A percentile compares a stretch with the other conserved stretches of the same genome.
phyloP scores from a whole-genome alignment of 2,113 vertebrate genomes.

The Vimba vimba region DNA sequence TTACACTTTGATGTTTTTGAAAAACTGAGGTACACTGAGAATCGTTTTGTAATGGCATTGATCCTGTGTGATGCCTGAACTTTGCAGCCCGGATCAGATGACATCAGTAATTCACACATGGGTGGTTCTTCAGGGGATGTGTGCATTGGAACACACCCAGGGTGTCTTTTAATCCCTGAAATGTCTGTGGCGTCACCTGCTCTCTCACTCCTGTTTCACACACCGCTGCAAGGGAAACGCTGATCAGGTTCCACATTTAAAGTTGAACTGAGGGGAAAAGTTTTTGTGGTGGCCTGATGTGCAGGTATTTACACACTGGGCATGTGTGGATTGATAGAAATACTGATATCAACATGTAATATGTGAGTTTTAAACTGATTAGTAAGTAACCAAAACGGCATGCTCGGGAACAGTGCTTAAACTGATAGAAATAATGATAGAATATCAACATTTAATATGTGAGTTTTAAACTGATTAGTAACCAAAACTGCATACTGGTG shows the following conservation, averaged over 20 bases:
- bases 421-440: no score
- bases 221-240: slow-evolving; percentile 64
- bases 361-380: neutral
- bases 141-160: slow-evolving; percentile 22
- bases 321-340: neutral
- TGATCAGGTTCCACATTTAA: slow-evolving; percentile 68
- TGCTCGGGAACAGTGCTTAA: neutral
- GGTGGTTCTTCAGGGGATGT: neutral
- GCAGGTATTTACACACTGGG: neutral
- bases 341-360: neutral
- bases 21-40: neutral
- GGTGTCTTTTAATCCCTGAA: slow-evolving; percentile 70
- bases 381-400: neutral
- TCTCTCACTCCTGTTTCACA: slow-evolving; percentile 52
- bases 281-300: neutral
- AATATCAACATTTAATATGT: no score
- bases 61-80: neutral
- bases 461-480: no score
- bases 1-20: neutral
- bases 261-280: neutral
- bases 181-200: slow-evolving; percentile 55
- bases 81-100: neutral
- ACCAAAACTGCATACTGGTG: no score
- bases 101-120: neutral
- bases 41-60: neutral